Percentiles rank a stretch among this genome's conserved stretches.
Conservation (phyloP, 2,113 vertebrate genomes). For the Scortum barcoo region DNA sequence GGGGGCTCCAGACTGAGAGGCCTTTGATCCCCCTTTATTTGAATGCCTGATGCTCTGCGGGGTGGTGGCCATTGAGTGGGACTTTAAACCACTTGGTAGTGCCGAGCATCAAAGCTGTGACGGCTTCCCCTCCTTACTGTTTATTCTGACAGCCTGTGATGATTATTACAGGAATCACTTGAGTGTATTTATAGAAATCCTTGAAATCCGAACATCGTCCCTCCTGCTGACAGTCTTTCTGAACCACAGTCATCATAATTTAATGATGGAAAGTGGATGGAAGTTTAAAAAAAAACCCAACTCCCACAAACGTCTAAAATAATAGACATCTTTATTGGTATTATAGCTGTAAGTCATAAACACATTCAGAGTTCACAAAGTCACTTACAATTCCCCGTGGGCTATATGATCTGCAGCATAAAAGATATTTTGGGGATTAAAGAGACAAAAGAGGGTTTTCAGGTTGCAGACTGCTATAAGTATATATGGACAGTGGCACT, state of each 20-base stretch:
- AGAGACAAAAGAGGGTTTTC: constrained; percentile 50
- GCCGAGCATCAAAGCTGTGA: constrained; percentile 50
- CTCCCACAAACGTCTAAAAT: constrained; percentile 47
- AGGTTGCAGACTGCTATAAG: constrained; percentile 42
- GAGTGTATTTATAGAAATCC: constrained; percentile 46
- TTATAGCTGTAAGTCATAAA: constrained; percentile 59
- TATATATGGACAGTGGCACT: constrained; percentile 54
- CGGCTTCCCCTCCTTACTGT: constrained; percentile 38
- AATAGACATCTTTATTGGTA: constrained; percentile 75
- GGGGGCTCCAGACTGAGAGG: constrained; percentile 24
- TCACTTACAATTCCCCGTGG: constrained; percentile 34
- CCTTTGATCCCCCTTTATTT: constrained; percentile 55
- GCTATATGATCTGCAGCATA: constrained; percentile 54
- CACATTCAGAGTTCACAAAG: constrained; percentile 66
- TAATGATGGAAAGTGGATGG: constrained; percentile 5
- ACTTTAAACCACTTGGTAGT: constrained; percentile 25
- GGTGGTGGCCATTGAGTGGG: constrained; percentile 41
- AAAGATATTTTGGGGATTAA: constrained; percentile 53
- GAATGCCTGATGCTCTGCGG: constrained; percentile 37
- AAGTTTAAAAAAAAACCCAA: background rate
- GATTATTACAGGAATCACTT: constrained; percentile 42
- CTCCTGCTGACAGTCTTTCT: constrained; percentile 30
- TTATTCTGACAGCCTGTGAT: constrained; percentile 50
- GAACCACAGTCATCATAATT: constrained; percentile 39
- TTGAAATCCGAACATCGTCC: constrained; percentile 12